Conservation (phyloP, 2,888 invertebrate genomes). For the Balanococcus diminutus region DNA sequence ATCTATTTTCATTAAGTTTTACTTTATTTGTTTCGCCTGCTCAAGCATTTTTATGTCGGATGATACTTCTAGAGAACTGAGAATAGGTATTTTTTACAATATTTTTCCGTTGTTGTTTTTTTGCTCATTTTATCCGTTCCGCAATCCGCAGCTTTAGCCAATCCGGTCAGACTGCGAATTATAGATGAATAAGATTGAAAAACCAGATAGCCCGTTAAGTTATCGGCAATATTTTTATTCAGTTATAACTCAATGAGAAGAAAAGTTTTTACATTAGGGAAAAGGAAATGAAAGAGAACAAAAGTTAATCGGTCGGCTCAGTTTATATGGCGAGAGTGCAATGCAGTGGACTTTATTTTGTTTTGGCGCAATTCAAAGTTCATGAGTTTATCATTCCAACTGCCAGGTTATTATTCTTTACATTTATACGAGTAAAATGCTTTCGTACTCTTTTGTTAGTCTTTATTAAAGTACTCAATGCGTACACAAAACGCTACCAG, state of each 20-base stretch:
- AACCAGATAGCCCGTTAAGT: constrained; percentile 1
- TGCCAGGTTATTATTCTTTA: constrained; percentile 23
- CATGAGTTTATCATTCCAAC: constrained; percentile 15
- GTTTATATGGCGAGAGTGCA: constrained; percentile 17
- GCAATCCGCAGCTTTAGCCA: background rate
- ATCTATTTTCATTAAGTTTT: constrained; percentile 38
- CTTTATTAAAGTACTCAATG: constrained; percentile 15
- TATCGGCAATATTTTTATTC: constrained; percentile 25
- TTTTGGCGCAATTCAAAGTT: constrained; percentile 39
- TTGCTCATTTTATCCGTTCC: background rate
- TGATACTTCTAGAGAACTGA: too few species aligned
- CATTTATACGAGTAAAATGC: background rate
- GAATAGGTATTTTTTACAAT: background rate
- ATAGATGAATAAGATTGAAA: background rate
- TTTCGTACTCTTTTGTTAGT: constrained; percentile 11
- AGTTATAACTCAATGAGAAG: constrained; percentile 26
- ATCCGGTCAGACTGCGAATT: background rate
- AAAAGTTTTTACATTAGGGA: constrained; percentile 32
- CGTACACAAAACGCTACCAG: constrained; percentile 13
- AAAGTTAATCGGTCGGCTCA: constrained; percentile 32
- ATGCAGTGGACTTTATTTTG: constrained; percentile 42
- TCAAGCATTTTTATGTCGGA: background rate
- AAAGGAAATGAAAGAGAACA: constrained; percentile 38
- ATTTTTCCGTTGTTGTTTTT: background rate
- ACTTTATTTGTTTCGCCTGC: background rate